Evolutionary conservation across 2,888 invertebrate genomes (phyloP), one percentile per base, ranked within the genome.

Genomic region (Megaustenia siamemsis): DNA sequence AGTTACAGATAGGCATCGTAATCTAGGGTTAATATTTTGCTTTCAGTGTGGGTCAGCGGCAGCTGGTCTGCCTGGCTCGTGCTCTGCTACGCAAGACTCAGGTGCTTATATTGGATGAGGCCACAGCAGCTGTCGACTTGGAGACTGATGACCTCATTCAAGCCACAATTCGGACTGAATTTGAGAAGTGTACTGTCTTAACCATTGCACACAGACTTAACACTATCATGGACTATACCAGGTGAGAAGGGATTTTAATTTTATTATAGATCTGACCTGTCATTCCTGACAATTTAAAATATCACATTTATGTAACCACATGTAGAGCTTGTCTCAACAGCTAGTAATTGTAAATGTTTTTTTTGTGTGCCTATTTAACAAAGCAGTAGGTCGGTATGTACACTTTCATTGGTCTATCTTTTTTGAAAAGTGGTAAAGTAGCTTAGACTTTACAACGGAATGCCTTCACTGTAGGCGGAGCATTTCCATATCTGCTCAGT

Each of bases 151-250:
- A 93, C 83, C 90, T 92, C 18, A 94, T 94, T 75, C 93, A 93
- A 87, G 87, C 89, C 66, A 93, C 93, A 24, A 94, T 94, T 66
- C 86, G 93, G n/a, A 90, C 89, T 35, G 91, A 93, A 86, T 93
- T 93, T 87, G 87, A 88, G 15, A 90, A 91, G 45, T 91, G 90
- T 78, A 94, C 94, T 5, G 93, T 94, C 8, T 89, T 94, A 40
- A 94, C 93, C 63, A 94, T 94, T 63, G 94, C 94, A 21, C 94
- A 94, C 87, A 88, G 94, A 40, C 89, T 94, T 40, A 93, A 94
- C 87, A 93, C 93, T 21, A 92, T 94, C 86, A 90, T 93, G 90
- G 93, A 94, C 86, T 93, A 92, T 76, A 90, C 90, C 32, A 89
- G 90, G 92, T 92, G 49, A 49, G 49, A 40, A 32, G 1, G n/a